Base-by-base conservation (phyloP, 1,140 invertebrate genomes). In the Drosophila nasuta region DNA sequence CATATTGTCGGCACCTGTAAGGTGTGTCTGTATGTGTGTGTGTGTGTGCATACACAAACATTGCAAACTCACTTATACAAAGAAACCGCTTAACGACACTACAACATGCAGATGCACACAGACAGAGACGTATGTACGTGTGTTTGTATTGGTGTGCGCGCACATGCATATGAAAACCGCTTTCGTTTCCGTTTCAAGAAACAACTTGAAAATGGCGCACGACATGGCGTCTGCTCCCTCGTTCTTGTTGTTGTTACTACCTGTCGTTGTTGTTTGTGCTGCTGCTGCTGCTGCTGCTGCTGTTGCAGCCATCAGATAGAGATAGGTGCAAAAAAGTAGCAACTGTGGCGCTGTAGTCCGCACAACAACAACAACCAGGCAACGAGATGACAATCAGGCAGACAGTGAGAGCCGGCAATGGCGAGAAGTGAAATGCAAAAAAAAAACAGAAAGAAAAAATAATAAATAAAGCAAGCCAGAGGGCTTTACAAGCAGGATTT, bases 81-180 rank as follows among this genome's bases (percentile, higher is more conserved):
- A 72, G 59, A 64, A 75, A 54, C 59, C 46, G 73, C 73, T 76
- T 76, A 76, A 76, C 67, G 68, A 59, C 28, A 64, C 60, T 48
- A 43, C 48, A 46, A 59, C 57, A 77, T 73, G 63, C 49, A 75
- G 57, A 49, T n/a, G n/a, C 28, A 57, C 43, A 75, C 33, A 69
- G 30, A 79, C n/a, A 48, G 30, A 35, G n/a, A 58, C 4, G 33
- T 6, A 33, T 2, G n/a, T 17, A 20, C 25, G 20, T 28, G 45
- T 5, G 38, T 25, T 17, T 71, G 69, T 58, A 64, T 72, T 75
- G 15, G 75, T 77, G 64, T 58, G 66, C 58, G 72, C 70, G 60
- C 65, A 88, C 77, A 88, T 88, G 83, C 80, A 88, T 88, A 83
- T 82, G 71, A 89, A 89, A 88, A 88, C 85, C 85, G 85, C 85